Base-by-base conservation (phyloP, 2,113 vertebrate genomes). In the Toxotes chatareus region DNA sequence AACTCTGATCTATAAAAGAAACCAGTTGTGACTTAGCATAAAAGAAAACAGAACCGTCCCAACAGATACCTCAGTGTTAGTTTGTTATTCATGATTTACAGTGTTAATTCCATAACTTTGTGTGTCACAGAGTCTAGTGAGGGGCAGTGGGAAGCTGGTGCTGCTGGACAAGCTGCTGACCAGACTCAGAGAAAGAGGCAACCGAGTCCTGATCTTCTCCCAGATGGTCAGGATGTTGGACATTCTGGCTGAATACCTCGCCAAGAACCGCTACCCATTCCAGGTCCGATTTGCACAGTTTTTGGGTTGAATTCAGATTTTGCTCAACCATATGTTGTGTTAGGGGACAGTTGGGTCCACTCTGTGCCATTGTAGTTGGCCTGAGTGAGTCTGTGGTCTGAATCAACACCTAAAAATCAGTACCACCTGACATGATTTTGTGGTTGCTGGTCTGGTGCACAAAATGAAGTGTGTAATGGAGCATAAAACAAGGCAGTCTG, bases 201-300 rank as follows among this genome's bases (percentile, higher is more conserved):
- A 99, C 94, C 91, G 98, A 32, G 98, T 99, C 69, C 96, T 99
- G 8, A 99, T 99, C 89, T 99, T 99, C 94, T 99, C 98, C 59
- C 98, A 99, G 95, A 99, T 99, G 98, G 98, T 99, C 92, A 94
- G 98, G 86, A 99, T 99, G 98, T 89, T 99, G 96, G 98, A 99
- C 89, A 98, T 99, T 91, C 89, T 99, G 89, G 98, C 98, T 0
- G 98, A 99, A 80, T 99, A 99, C 92, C 86, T 99, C 84, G 84
- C 97, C 78, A 97, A 96, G 85, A 98, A 97, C 72, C 97, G 98
- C 89, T 99, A 98, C 77, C 96, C 96, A 3, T 99, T 99, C 93
- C 98, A 99, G 97, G 98, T 99, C 89, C 88, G 38, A 23, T 53
- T 57, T 10, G 3, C 3, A 63, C 27, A 32, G 23, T 31, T 12